A percentile compares a stretch with the other conserved stretches of the same genome.
phyloP scores from a whole-genome alignment of 2,888 invertebrate species.

The Nebria salina region DNA sequence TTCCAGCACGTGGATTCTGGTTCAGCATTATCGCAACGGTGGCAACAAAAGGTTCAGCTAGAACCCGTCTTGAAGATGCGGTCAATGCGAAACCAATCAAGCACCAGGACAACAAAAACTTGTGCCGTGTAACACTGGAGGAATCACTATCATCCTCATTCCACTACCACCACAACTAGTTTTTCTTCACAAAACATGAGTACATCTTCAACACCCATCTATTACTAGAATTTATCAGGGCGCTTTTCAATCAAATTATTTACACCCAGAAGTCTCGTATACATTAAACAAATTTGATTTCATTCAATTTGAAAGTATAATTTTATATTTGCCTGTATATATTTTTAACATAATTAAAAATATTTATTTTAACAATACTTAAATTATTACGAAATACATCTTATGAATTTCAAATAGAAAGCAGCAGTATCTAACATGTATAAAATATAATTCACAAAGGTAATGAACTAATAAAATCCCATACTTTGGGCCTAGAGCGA shows the following conservation, averaged over 20 bases:
- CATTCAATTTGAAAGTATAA: no score
- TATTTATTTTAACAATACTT: no score
- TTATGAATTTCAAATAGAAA: no score
- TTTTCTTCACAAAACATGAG: background rate
- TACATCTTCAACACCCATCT: background rate
- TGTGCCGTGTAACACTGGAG: conserved; percentile 32
- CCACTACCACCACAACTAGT: background rate
- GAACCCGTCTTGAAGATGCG: conserved; percentile 41
- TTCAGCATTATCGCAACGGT: conserved; percentile 41
- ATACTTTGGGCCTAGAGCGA: background rate
- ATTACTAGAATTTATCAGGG: background rate
- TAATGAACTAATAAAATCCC: background rate
- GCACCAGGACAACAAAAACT: conserved; percentile 40
- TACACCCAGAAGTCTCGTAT: background rate
- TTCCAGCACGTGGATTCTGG: conserved; percentile 42
- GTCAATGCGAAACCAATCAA: conserved; percentile 37
- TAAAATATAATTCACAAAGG: no score
- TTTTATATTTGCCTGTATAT: no score
- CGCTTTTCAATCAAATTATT: background rate
- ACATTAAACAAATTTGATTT: background rate
- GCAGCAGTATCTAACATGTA: no score
- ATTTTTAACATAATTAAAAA: no score
- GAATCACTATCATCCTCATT: background rate
- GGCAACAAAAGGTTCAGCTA: conserved; percentile 38
- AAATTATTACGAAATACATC: no score